These are phyloP conservation scores for Oreohelix idahoensis DNA, from an alignment of 1,140 invertebrate species.

Conservation along the genomic window DNA sequence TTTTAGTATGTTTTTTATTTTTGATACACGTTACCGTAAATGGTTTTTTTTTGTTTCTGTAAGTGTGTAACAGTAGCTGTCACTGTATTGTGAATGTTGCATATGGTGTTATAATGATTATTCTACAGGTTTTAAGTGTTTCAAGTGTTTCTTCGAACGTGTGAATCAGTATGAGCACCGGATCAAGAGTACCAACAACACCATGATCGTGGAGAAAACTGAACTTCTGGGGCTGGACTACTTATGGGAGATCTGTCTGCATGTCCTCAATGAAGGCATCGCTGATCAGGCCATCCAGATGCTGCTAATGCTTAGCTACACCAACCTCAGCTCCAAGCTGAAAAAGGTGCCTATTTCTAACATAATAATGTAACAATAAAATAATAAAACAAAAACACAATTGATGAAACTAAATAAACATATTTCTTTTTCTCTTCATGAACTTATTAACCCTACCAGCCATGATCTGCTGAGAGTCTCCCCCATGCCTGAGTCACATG, in stretches of 20 bases:
- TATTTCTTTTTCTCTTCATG: too few relatives aligned
- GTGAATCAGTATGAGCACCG: conserved; percentile 75
- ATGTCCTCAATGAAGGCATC: conserved; percentile 73
- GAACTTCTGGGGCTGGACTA: conserved; percentile 75
- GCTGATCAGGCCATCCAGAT: conserved; percentile 74
- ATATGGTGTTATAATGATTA: not conserved
- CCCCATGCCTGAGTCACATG: too few relatives aligned
- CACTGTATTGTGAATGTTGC: too few relatives aligned
- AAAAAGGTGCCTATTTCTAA: conserved; percentile 71
- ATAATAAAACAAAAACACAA: too few relatives aligned
- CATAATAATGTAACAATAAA: too few relatives aligned
- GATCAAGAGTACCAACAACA: conserved; percentile 62
- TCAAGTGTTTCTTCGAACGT: conserved; percentile 75
- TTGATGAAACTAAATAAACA: too few relatives aligned
- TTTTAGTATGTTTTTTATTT: too few relatives aligned
- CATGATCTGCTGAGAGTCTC: too few relatives aligned
- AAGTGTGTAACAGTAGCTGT: too few relatives aligned
- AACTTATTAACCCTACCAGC: too few relatives aligned
- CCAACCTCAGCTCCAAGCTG: conserved; percentile 71
- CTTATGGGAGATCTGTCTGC: conserved; percentile 76
- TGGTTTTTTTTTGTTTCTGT: too few relatives aligned
- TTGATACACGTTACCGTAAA: too few relatives aligned
- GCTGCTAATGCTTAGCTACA: conserved; percentile 74
- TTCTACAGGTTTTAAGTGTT: conserved; percentile 74
- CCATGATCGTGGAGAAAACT: conserved; percentile 73